Base-by-base conservation (phyloP, 2,797 vertebrate genomes). In the Coranthus polyacanthus region DNA sequence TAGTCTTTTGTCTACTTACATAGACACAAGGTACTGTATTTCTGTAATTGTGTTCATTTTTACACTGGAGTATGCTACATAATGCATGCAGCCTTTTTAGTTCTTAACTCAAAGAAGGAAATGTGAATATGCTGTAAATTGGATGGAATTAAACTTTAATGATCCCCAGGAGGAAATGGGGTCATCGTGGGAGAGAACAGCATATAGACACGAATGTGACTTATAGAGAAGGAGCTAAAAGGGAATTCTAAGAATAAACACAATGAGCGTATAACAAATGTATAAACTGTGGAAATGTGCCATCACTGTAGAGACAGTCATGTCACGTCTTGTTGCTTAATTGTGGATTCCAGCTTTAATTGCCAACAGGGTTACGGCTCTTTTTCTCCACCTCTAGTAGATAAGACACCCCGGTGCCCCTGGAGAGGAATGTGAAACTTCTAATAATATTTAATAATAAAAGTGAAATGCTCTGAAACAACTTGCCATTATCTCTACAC, bases 311-410 rank as follows among this genome's bases (percentile, higher is more conserved):
- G 11, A 41, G 41, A 38, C 12, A n/a, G 13, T 36, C 39, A 20
- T 3, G 17, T 16, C n/a, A 7, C 4, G 0, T 18, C 15, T 15
- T 29, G 2, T 15, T 18, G 8, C 22, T 61, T 51, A 58, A 71
- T 41, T 71, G 44, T 39, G 29, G 24, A 50, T 59, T 41, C 15
- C 4, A 20, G 46, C 17, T 50, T 68, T 65, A 65, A 64, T 61
- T 61, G 42, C 37, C 1, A 5, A 2, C 10, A 26, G 24, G 10
- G 11, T 51, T 41, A 6, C 1, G 15, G 46, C 26, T 61, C 36
- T 41, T 51, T 59, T 45, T 34, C 49, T 51, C 38, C 17, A 20
- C 43, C 44, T 56, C 12, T 24, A 49, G 43, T 47, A 46, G 12
- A 67, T 63, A 9, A 61, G 22, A 65, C 39, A 46, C 50, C 49